phyloP scores from a whole-genome alignment of 2,888 invertebrate species.

The Acrobasis repandana region DNA sequence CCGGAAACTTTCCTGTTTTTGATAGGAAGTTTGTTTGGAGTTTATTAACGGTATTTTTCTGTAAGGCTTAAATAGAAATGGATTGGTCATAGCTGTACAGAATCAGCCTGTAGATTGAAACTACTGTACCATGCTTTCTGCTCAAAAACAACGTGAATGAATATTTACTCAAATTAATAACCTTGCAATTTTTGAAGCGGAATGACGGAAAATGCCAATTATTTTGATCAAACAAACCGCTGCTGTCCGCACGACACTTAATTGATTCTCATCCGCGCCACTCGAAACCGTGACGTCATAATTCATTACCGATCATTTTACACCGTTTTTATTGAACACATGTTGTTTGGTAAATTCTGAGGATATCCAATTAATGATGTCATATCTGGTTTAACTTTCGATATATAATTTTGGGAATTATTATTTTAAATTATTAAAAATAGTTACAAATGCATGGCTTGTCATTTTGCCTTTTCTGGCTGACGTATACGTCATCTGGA shows the following conservation, averaged over 20 bases:
- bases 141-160: background rate
- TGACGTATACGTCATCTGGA: no score
- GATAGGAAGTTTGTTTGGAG: slow-evolving; percentile 18
- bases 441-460: no score
- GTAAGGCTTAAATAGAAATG: no score
- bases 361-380: slow-evolving; percentile 1
- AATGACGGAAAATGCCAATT: slow-evolving; percentile 11
- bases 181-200: slow-evolving; percentile 2
- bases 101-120: no score
- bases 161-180: background rate
- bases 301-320: slow-evolving; percentile 5
- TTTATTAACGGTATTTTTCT: background rate
- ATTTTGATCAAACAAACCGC: slow-evolving; percentile 12
- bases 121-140: no score
- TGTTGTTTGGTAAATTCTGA: slow-evolving; percentile 1
- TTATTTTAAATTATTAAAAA: no score
- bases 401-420: background rate
- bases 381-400: background rate
- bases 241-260: slow-evolving; percentile 15
- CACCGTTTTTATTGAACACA: background rate
- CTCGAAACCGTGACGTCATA: slow-evolving; percentile 16
- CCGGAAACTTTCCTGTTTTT: slow-evolving; percentile 21
- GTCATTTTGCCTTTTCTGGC: no score
- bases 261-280: slow-evolving; percentile 12
- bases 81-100: no score